Percentiles rank a stretch among this genome's conserved stretches.
These are phyloP conservation scores for Xerus inauris DNA, from an alignment of 2,113 vertebrate species.

Conservation along the genomic window DNA sequence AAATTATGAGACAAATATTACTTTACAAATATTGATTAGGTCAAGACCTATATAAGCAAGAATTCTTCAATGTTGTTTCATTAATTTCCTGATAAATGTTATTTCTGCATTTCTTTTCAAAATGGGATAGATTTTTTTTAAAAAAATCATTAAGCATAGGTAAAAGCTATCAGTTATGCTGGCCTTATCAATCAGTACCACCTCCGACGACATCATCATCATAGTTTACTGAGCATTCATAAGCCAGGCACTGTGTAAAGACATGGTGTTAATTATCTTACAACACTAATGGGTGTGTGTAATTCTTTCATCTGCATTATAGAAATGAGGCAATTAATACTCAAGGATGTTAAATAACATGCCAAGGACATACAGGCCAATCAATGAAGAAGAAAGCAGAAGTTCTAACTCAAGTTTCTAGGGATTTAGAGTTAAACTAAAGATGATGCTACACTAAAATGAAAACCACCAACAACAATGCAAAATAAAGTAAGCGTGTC, in stretches of 20 bases:
- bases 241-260: neutral
- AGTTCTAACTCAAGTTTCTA: neutral
- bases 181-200: neutral
- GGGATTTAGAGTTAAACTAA: neutral
- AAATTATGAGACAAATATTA: neutral
- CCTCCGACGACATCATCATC: too few species aligned
- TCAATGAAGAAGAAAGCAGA: neutral
- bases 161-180: neutral
- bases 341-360: constrained; percentile 5
- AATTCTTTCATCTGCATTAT: constrained; percentile 35
- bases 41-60: neutral
- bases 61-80: neutral
- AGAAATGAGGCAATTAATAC: constrained; percentile 9
- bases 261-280: neutral
- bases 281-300: neutral
- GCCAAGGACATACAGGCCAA: neutral
- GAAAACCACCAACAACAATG: neutral
- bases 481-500: neutral
- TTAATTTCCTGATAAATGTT: neutral
- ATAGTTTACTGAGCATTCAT: neutral
- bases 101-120: neutral
- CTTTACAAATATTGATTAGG: neutral
- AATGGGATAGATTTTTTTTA: neutral
- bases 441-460: neutral
- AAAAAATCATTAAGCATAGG: neutral